Base-by-base conservation (phyloP, 2,797 vertebrate species). In the Agapornis canus region DNA sequence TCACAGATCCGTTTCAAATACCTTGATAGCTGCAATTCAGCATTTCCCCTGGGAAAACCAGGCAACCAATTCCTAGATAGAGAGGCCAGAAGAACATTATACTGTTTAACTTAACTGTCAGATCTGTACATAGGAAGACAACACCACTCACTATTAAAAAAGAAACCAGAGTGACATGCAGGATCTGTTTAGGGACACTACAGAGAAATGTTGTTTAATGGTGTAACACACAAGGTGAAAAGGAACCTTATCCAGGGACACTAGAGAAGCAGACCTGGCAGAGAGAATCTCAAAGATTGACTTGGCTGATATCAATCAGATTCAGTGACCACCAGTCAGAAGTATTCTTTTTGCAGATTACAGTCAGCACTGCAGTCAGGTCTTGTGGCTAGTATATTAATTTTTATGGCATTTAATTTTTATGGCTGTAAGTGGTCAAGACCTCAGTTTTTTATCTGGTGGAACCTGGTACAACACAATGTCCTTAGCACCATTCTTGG, bases 341-440 rank as follows among this genome's bases (percentile, higher is more conserved):
- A 89, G 42, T 70, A 86, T 25, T 31, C 7, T 40, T 86, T 92
- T 52, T 71, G 26, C 12, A 35, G 23, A 54, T 45, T 77, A 42
- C 29, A 70, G 29, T 7, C 6, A 4, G 14, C 13, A 31, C 15
- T 42, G 23, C 16, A 79, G 29, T 77, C 48, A 70, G 60, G 6
- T 4, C 9, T 73, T 47, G 57, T 27, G 26, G 14, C 82, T 79
- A 86, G 25, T 31, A 9, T 48, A 29, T 31, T 43, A 42, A 5
- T 65, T 77, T 87, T 77, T 47, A 79, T 21, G 8, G 12, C 4
- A 66, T 86, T 90, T 70, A 42, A 65, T 88, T 25, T 92, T 93
- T 82, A 60, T 52, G 75, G 45, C 52, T 92, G 52, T 68, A 95
- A 92, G 68, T 89, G 86, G 81, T 89, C 89, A 94, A 87, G 90